Base-by-base conservation (phyloP, 2,888 invertebrate species). In the Lepidocyrtoides sp. region DNA sequence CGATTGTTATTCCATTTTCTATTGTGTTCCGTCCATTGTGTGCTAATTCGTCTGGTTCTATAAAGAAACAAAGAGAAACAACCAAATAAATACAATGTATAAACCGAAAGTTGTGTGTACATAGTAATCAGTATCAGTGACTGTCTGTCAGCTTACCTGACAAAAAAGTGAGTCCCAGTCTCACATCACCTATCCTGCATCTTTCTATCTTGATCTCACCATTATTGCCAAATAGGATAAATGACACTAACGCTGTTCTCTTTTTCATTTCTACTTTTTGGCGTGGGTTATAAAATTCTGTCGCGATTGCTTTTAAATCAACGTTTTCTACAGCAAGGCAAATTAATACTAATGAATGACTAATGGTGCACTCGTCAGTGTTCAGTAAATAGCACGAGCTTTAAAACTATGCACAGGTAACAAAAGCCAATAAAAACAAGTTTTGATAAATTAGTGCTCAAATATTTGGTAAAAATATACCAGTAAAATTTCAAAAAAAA, bases 1-100 rank as follows among this genome's bases (percentile, higher is more conserved):
- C 90, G 48, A 90, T 90, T 85, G 81, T 84, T 81, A 85, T 79
- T 90, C 85, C 77, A 89, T 90, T 85, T 90, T 85, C 85, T 66
- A 90, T 90, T 90, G 90, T 90, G 26, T 63, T 81, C 63, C 77
- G 17, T 57, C 90, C 81, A 90, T 90, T 90, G 90, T 90, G 77
- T 90, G 90, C 85, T 90, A 90, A 90, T 90, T 85, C 63, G 29
- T 41, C 36, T 79, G 84, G 84, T 84, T 90, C 84, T 79, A 84
- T 79, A 77, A 90, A 77, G 89, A 79, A 90, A 90, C 77, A 90
- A 84, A 79, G 66, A 69, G 51, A 79, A 66, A 72, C 12, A 89
- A 48, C 29, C 14, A 72, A 44, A 69, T 51, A 63, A 44, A 75
- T 44, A 84, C 32, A 84, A 44, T 57, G 51, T 69, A 29, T 57